Conservation (phyloP, 1,140 invertebrate species). For the Drosophila persimilis region DNA sequence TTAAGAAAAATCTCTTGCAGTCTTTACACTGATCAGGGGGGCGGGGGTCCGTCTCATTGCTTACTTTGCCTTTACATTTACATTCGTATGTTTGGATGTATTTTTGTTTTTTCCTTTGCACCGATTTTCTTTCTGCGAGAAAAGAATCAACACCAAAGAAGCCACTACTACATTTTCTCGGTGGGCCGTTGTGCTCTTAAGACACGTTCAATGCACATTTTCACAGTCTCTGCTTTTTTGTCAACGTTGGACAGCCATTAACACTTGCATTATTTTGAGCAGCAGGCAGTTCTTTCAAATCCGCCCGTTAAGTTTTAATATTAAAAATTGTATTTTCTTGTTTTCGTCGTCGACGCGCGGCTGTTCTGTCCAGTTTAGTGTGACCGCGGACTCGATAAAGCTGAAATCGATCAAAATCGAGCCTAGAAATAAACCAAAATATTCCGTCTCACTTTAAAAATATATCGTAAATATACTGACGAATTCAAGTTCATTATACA, state of each 20-base stretch:
- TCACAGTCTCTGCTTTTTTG: conserved; percentile 7
- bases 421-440: background rate
- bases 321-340: too few species aligned
- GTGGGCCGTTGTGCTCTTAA: conserved; percentile 9
- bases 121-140: conserved; percentile 57
- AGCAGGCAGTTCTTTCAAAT: too few species aligned
- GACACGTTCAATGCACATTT: conserved; percentile 29
- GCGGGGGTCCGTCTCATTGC: conserved; percentile 50
- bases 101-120: conserved; percentile 56
- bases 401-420: too few species aligned
- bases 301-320: too few species aligned
- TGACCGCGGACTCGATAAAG: too few species aligned
- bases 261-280: too few species aligned
- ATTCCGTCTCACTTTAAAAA: too few species aligned
- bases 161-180: conserved; percentile 36
- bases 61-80: conserved; percentile 74
- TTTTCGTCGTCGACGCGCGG: too few species aligned
- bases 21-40: conserved; percentile 20
- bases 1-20: conserved; percentile 20
- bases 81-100: conserved; percentile 44
- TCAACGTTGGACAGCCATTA: too few species aligned
- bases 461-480: too few species aligned
- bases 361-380: too few species aligned
- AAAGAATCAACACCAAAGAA: conserved; percentile 10
- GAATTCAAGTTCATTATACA: too few species aligned